phyloP scores from a whole-genome alignment of 2,797 vertebrate genomes.

The Melanogrammus aeglefinus region DNA sequence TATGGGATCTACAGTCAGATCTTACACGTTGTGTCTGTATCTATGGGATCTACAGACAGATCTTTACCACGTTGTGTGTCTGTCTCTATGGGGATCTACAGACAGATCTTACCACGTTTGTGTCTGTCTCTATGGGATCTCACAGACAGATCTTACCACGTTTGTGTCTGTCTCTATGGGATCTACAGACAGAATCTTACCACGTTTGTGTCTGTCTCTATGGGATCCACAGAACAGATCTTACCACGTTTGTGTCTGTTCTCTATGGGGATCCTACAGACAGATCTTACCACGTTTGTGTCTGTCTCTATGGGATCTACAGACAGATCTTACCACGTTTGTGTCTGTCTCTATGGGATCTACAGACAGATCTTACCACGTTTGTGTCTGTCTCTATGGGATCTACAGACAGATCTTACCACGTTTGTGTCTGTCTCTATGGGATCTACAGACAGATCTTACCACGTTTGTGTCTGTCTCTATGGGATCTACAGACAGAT shows the following conservation, averaged over 20 bases:
- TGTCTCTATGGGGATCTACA: conserved; percentile 77
- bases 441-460: conserved; percentile 61
- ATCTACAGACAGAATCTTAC: too few relatives aligned
- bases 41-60: too few relatives aligned
- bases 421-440: conserved; percentile 89
- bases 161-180: too few relatives aligned
- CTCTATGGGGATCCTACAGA: conserved; percentile 74
- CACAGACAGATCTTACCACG: conserved; percentile 64
- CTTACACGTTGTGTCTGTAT: too few relatives aligned
- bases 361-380: too few relatives aligned
- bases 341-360: too few relatives aligned
- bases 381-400: too few relatives aligned
- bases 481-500: conserved; percentile 64
- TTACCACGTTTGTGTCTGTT: conserved; percentile 82
- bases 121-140: conserved; percentile 86
- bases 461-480: conserved; percentile 98
- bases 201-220: too few relatives aligned
- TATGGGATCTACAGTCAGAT: too few relatives aligned
- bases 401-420: too few relatives aligned
- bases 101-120: conserved; percentile 86
- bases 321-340: conserved; percentile 62
- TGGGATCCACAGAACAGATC: too few relatives aligned
- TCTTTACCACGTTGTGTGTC: conserved; percentile 80
- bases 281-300: conserved; percentile 89
- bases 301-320: conserved; percentile 82